Base-by-base conservation (phyloP, 2,797 vertebrate genomes). In the Phataginus tricuspis region DNA sequence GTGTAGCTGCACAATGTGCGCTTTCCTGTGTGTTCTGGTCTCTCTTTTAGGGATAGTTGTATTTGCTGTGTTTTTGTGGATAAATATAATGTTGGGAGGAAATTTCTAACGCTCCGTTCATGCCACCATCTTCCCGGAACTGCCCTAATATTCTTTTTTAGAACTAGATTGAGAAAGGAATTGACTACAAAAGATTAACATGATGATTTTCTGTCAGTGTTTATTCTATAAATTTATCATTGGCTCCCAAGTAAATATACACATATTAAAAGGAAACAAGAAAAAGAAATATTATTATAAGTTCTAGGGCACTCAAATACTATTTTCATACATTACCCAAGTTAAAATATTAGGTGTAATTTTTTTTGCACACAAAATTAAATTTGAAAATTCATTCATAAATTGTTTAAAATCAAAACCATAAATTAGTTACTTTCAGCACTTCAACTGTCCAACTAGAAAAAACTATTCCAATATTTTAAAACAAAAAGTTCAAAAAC, bases 161-260 rank as follows among this genome's bases (percentile, higher is more conserved):
- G 23, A 78, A 12, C 31, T 75, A 83, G 5, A 74, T 7, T 87
- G 23, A 92, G n/a, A 85, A 71, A 84, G 23, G 18, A 92, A 37
- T 68, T 86, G 3, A 68, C 13, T 64, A 63, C 57, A 63, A 59
- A 25, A 71, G 31, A 61, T 75, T 59, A 77, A 66, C 34, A 42
- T 49, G 3, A 69, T 61, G 14, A 19, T 95, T 96, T 96, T 90
- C 68, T 80, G 64, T 51, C 53, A 88, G 45, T 87, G 1, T 14
- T 77, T 93, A 69, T 90, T 85, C 61, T 59, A 75, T 79, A 55
- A 89, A 95, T 61, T 63, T 42, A 85, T 59, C 69, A 91, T 80
- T 68, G 13, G 34, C 19, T 93, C 3, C 37, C n/a, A 53, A 59
- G 5, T 72, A 90, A 86, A 82, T 66, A 53, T 45, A 15, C 42